A percentile compares a stretch with the other conserved stretches of the same genome.
phyloP scores from a whole-genome alignment of 2,113 vertebrate genomes.

The Hirundichthys speculiger region DNA sequence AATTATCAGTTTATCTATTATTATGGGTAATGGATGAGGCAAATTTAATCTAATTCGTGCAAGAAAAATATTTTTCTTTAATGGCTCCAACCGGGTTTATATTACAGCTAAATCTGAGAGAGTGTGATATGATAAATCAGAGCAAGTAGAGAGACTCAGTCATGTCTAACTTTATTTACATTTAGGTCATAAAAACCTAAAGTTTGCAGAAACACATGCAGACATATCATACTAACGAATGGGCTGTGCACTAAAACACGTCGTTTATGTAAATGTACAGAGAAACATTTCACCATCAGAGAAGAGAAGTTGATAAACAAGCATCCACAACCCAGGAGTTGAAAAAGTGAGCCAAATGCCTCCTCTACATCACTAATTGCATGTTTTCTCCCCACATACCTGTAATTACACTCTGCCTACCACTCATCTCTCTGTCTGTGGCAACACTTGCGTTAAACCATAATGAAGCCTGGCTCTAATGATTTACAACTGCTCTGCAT shows the following conservation, averaged over 20 bases:
- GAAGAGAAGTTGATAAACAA: conserved; percentile 21
- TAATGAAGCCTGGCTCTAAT: conserved; percentile 72
- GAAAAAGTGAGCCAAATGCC: conserved; percentile 65
- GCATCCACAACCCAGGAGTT: conserved; percentile 33
- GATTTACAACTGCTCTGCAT: conserved; percentile 71
- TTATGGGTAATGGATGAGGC: no score
- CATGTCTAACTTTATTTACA: no score
- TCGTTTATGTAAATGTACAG: conserved; percentile 7
- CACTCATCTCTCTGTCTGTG: conserved; percentile 66
- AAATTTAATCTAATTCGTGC: no score
- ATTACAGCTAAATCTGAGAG: no score
- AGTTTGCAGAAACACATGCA: background rate
- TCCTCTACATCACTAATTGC: conserved; percentile 76
- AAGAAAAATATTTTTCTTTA: no score
- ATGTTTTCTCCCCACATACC: conserved; percentile 75
- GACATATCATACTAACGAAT: background rate
- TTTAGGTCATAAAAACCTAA: no score
- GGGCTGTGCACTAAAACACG: background rate
- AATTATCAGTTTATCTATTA: no score
- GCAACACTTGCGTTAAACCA: conserved; percentile 66
- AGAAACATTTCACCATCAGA: conserved; percentile 13
- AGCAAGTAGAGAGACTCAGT: no score
- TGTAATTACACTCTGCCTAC: conserved; percentile 74
- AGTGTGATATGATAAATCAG: no score
- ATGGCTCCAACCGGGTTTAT: no score